phyloP scores from a whole-genome alignment of 2,888 invertebrate genomes.

The Melanostoma mellinum region DNA sequence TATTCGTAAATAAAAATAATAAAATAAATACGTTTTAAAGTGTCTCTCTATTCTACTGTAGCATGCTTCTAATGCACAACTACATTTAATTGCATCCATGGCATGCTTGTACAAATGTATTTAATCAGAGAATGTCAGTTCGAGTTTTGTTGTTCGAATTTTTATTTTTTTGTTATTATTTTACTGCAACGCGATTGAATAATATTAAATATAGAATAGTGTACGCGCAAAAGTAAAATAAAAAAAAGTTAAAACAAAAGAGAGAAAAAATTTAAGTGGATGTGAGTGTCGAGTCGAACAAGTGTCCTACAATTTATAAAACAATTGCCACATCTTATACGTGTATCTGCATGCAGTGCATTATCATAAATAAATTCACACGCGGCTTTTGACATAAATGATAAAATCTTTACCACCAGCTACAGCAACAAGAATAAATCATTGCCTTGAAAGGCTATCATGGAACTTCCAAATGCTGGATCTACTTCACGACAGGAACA shows the following conservation, averaged over 20 bases:
- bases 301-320: slow-evolving; percentile 61
- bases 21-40: slow-evolving; percentile 70
- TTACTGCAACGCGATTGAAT: slow-evolving; percentile 59
- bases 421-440: slow-evolving; percentile 8
- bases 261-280: slow-evolving; percentile 17
- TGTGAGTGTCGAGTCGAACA: slow-evolving; percentile 51
- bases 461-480: slow-evolving; percentile 79
- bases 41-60: slow-evolving; percentile 50
- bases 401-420: slow-evolving; percentile 8
- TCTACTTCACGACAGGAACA: slow-evolving; percentile 75
- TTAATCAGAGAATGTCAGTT: slow-evolving; percentile 61
- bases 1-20: slow-evolving; percentile 71
- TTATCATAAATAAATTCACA: slow-evolving; percentile 16
- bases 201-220: slow-evolving; percentile 69
- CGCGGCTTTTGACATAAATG: slow-evolving; percentile 24
- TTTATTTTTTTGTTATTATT: slow-evolving; percentile 38
- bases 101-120: slow-evolving; percentile 69
- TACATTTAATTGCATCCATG: slow-evolving; percentile 73
- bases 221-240: slow-evolving; percentile 61
- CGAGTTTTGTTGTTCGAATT: slow-evolving; percentile 49
- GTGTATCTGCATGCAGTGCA: not conserved
- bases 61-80: slow-evolving; percentile 64
- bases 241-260: slow-evolving; percentile 50
- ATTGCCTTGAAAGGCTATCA: slow-evolving; percentile 75
- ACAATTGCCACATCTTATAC: slow-evolving; percentile 4